A percentile compares a stretch with the other conserved stretches of the same genome.
phyloP scores from a whole-genome alignment of 2,113 vertebrate genomes.

The Galeopterus variegatus region DNA sequence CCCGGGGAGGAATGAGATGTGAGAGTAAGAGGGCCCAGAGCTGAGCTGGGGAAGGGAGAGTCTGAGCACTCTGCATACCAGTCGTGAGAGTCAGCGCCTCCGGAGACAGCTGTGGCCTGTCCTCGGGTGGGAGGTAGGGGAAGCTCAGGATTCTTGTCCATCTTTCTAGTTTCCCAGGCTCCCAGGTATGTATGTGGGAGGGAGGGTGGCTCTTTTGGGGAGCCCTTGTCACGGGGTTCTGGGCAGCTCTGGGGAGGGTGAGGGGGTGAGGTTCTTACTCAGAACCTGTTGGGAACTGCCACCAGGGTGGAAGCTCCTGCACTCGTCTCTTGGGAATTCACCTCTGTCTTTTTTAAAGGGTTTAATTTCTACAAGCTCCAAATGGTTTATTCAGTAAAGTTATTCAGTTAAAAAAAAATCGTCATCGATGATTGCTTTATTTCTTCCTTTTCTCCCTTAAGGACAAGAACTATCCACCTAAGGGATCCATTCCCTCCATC shows the following conservation, averaged over 20 bases:
- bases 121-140: background rate
- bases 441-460: background rate
- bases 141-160: background rate
- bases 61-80: background rate
- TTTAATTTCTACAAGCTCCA: background rate
- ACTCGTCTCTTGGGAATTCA: background rate
- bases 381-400: background rate
- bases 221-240: background rate
- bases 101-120: background rate
- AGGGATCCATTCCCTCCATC: background rate
- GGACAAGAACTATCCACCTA: background rate
- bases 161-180: background rate
- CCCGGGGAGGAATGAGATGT: accelerated
- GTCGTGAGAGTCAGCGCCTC: background rate
- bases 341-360: background rate
- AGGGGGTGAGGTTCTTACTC: background rate
- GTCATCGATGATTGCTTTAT: background rate
- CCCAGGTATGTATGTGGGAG: background rate
- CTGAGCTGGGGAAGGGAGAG: background rate
- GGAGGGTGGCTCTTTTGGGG: background rate
- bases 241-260: background rate
- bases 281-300: background rate
- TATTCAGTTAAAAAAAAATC: background rate
- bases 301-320: background rate
- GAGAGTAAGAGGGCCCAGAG: background rate